Percentiles rank a stretch among this genome's conserved stretches.
Evolutionary conservation across 2,113 vertebrate genomes (phyloP).

Genomic region (Ginglymostoma cirratum): DNA sequence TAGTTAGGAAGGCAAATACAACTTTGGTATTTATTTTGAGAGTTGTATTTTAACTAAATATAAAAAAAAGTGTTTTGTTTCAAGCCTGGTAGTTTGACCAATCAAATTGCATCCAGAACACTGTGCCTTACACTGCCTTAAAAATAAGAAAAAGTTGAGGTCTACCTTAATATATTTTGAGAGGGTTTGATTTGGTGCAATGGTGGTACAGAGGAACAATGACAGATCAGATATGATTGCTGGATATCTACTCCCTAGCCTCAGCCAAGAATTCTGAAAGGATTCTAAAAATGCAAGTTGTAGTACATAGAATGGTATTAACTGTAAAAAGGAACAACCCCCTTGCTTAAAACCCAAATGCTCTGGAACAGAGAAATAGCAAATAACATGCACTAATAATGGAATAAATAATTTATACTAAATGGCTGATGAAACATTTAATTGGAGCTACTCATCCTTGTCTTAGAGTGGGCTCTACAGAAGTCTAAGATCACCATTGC

Average conservation of each 20-base stretch:
- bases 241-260: not conserved
- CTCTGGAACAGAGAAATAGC: not conserved
- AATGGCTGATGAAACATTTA: not conserved
- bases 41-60: no score
- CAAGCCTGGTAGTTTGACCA: no score
- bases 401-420: not conserved
- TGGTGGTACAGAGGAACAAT: not conserved
- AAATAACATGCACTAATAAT: not conserved
- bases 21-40: no score
- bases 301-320: not conserved
- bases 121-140: no score
- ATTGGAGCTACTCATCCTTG: not conserved
- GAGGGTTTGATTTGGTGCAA: not conserved
- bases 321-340: not conserved
- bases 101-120: no score
- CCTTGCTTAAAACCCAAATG: not conserved
- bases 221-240: not conserved
- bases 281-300: not conserved
- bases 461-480: not conserved
- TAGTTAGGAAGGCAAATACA: no score
- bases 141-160: no score
- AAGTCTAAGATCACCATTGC: slow-evolving; percentile 10
- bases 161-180: no score
- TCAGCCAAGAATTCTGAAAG: not conserved
- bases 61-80: no score